phyloP scores from a whole-genome alignment of 2,888 invertebrate genomes.

The Apoda limacodes region DNA sequence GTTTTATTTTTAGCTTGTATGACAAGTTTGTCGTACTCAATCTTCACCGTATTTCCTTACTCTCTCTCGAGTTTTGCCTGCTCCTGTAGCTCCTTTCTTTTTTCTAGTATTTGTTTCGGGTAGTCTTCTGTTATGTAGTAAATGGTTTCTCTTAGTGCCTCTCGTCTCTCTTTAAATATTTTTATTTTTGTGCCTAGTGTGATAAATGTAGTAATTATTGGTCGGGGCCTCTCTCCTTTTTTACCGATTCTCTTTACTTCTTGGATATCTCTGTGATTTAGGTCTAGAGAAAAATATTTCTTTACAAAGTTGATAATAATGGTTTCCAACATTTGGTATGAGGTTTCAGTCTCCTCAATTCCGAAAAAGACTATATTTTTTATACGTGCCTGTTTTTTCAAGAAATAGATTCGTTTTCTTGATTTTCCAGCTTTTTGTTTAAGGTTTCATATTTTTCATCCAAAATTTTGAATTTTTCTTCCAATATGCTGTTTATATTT shows the following conservation, averaged over 20 bases:
- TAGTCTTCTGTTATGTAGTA: slow-evolving; percentile 18
- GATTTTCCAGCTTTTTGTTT: slow-evolving; percentile 12
- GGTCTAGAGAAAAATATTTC: too few relatives aligned
- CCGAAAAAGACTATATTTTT: slow-evolving; percentile 17
- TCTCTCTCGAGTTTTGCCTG: too few relatives aligned
- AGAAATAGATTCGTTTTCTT: slow-evolving; percentile 11
- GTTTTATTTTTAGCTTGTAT: too few relatives aligned
- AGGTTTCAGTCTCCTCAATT: slow-evolving; percentile 10
- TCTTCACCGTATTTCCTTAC: too few relatives aligned
- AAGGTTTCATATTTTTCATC: slow-evolving; percentile 15
- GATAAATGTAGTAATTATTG: slow-evolving; percentile 8
- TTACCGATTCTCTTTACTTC: slow-evolving; percentile 14
- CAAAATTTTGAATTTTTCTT: slow-evolving; percentile 13
- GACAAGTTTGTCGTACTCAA: too few relatives aligned
- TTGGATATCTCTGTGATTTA: slow-evolving; percentile 11
- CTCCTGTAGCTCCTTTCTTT: too few relatives aligned
- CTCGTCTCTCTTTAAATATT: too few relatives aligned
- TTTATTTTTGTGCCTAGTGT: slow-evolving; percentile 16
- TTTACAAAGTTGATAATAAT: too few relatives aligned
- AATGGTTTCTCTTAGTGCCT: too few relatives aligned
- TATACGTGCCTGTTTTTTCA: slow-evolving; percentile 15
- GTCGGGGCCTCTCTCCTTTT: slow-evolving; percentile 5
- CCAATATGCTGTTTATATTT: slow-evolving; percentile 2
- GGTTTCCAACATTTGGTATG: too few relatives aligned
- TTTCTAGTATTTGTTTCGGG: slow-evolving; percentile 15